Base-by-base conservation (phyloP, 2,797 vertebrate species). In the Scleropages formosus region DNA sequence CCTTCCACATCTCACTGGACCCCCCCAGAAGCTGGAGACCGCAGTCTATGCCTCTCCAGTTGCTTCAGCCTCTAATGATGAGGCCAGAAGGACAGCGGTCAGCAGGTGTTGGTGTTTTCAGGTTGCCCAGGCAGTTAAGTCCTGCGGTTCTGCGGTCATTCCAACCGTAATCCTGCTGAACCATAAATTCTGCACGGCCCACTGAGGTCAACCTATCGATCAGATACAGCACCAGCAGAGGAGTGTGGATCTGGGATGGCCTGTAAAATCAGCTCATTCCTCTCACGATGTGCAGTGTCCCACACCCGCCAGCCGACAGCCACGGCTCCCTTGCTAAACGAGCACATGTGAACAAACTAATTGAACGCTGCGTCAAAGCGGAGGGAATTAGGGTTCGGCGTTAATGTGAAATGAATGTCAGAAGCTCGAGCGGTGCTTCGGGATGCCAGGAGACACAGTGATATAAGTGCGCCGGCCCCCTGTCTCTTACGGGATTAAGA, bases 401-500 rank as follows among this genome's bases (percentile, higher is more conserved):
- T 53, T 70, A 70, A 76, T 61, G 47, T 70, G 58, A 72, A 73
- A 73, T 49, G 72, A 73, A 63, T 63, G 72, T 63, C 22, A 61
- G 31, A 49, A 51, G 60, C 56, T 76, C 75, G 10, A 11, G 46
- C 24, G 62, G 75, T 59, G n/a, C 24, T 27, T 26, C 26, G 53
- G 75, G 66, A 63, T 49, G 60, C 26, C 24, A 12, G 20, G 44
- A 27, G 60, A 69, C 24, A 22, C 27, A 6, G 22, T 46, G 22
- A 63, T 71, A 62, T 27, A 44, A 24, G 27, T 39, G 62, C 24
- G 18, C 18, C 46, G 46, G 51, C 15, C 44, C 31, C 15, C 49
- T 58, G 24, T 65, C 22, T 72, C 63, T 77, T 56, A 49, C n/a
- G 70, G 76, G 70, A 72, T 65, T 66, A 66, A n/a, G 18, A 53